Evolutionary conservation across 2,113 vertebrate species (phyloP), one percentile per base, ranked within the genome.

Genomic region (Eubucco bourcierii): DNA sequence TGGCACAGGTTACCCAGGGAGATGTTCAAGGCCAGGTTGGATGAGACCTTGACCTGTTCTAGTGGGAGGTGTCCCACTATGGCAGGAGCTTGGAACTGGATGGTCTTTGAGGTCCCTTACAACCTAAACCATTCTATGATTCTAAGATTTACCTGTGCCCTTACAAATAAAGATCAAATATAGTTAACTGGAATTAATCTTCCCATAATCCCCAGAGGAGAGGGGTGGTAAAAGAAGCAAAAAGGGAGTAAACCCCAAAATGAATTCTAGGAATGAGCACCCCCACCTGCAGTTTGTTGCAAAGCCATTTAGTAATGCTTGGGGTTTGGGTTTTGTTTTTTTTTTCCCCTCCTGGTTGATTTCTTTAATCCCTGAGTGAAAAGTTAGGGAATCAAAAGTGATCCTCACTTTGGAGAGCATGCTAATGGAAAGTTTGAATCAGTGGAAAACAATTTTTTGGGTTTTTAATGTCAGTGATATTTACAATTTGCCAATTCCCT

Each of bases 371-470:
- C 33, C n/a, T 81, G 73, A 55, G 84, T 78, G 70, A 94, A 67
- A 65, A 96, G 75, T 74, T 37, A 33, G 34, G 66, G 79, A 84
- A 87, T 87, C 80, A 77, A 39, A 95, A 91, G 87, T 28, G 60
- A 87, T 77, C 60, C 70, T 91, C 3, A 13, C 68, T 95, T 94
- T 68, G 65, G 63, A 90, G 71, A 70, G 53, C 15, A 5, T 31
- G 79, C 95, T 95, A 89, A 91, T 93, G 91, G 97, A 96, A 97
- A 94, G 88, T 96, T 64, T 97, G 94, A 97, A 56, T 39, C 93
- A 94, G 88, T 95, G 96, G 94, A 97, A 96, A 97, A 90, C 34
- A 86, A 87, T 83, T 90, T 79, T n/a, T 86, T 70, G 50, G 16
- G 73, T 67, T 17, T 29, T 65, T 24, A 16, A 2, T 37, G 41